Conservation (phyloP, 2,113 vertebrate species). For the Dicaeum eximium region DNA sequence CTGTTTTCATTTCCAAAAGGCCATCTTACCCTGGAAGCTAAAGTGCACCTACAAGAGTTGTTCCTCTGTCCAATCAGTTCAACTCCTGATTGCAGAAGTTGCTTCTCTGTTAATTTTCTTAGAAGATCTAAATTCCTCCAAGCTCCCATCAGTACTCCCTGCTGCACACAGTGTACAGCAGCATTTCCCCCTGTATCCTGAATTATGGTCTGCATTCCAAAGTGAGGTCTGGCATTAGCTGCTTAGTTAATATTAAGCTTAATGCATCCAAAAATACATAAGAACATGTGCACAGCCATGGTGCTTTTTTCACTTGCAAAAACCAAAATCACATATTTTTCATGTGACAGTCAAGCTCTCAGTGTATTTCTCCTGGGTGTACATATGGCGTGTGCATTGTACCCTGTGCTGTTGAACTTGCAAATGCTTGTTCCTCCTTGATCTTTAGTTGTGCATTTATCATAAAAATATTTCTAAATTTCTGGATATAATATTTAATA, state of each 20-base stretch:
- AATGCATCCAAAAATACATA: background rate
- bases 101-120: background rate
- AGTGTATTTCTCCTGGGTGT: background rate
- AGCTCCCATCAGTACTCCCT: too few relatives aligned
- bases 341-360: background rate
- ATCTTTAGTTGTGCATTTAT: background rate
- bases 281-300: background rate
- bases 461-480: background rate
- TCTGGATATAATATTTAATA: background rate
- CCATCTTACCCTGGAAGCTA: background rate
- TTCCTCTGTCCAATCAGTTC: background rate
- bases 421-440: background rate
- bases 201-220: background rate
- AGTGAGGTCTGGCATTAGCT: background rate
- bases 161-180: background rate
- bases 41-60: background rate
- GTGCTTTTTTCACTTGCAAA: background rate
- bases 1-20: background rate
- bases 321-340: background rate
- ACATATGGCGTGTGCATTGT: accelerated
- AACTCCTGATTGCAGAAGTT: background rate
- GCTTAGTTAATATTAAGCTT: background rate
- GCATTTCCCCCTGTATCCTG: background rate
- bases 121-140: background rate
- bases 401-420: background rate